Evolutionary conservation across 1,140 invertebrate species (phyloP).

Genomic region (fruit fly (Drosophila melanogaster)): DNA sequence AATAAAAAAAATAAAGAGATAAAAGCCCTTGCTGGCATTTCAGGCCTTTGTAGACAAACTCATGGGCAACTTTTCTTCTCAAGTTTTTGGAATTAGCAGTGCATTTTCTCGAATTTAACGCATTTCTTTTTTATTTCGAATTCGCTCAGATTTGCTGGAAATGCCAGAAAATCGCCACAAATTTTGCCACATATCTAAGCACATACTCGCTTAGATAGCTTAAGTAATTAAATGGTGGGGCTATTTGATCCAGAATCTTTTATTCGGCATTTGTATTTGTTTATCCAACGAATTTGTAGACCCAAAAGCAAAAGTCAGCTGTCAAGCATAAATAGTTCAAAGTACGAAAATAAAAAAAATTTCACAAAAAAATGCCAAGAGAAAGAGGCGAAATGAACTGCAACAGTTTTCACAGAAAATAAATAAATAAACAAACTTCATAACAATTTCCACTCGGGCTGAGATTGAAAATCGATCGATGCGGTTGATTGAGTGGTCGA

Average conservation of each 20-base stretch:
- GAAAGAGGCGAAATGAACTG: slow-evolving; percentile 5
- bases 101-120: neutral
- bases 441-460: slow-evolving; percentile 41
- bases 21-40: neutral
- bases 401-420: slow-evolving; percentile 27
- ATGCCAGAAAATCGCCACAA: slow-evolving; percentile 20
- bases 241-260: slow-evolving; percentile 2
- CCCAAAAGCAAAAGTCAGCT: slow-evolving; percentile 7
- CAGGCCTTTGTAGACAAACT: neutral
- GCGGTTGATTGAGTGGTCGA: slow-evolving; percentile 33
- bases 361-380: neutral
- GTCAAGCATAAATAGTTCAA: slow-evolving; percentile 1
- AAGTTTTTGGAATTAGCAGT: slow-evolving; percentile 3
- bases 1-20: no score
- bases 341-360: neutral
- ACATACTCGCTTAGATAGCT: slow-evolving; percentile 22
- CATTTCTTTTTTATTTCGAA: no score
- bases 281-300: neutral
- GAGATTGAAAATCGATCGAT: slow-evolving; percentile 52
- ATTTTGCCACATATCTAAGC: slow-evolving; percentile 7
- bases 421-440: slow-evolving; percentile 53
- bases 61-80: neutral
- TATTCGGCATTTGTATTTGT: neutral
- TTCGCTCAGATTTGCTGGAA: neutral
- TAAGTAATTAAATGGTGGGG: slow-evolving; percentile 52